Conservation (phyloP, 2,113 vertebrate genomes). For the Thymallus thymallus region DNA sequence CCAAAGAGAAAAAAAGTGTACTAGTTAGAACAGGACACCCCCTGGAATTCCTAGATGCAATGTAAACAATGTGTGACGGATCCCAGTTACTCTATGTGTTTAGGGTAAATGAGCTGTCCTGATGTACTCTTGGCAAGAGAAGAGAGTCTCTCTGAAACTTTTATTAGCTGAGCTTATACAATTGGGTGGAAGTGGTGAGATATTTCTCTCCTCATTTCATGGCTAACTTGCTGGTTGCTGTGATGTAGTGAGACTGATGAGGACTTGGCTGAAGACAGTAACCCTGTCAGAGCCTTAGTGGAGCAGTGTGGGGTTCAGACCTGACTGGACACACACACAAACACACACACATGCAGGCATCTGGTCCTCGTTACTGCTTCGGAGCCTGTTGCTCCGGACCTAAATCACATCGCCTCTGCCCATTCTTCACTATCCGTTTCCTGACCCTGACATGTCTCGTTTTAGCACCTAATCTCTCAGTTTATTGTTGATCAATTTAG, state of each 20-base stretch:
- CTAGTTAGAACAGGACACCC: no score
- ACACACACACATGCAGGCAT: conserved; percentile 35
- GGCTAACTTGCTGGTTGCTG: not conserved
- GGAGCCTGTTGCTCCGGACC: conserved; percentile 14
- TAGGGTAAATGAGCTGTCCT: no score
- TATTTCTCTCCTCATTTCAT: not conserved
- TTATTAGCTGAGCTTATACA: no score
- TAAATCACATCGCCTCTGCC: conserved; percentile 40
- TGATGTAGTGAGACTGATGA: conserved; percentile 18
- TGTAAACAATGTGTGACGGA: no score
- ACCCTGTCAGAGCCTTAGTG: conserved; percentile 42
- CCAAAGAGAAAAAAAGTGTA: no score
- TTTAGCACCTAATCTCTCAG: conserved; percentile 38
- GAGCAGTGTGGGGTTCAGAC: conserved; percentile 9
- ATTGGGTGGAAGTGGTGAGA: not conserved
- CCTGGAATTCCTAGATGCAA: no score
- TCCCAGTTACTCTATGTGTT: no score
- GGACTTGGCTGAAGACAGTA: conserved; percentile 27
- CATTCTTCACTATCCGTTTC: conserved; percentile 25
- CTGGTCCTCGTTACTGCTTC: conserved; percentile 49
- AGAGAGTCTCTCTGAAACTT: no score
- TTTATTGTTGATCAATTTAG: conserved; percentile 41
- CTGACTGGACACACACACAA: conserved; percentile 9
- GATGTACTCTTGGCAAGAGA: no score
- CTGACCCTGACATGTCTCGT: conserved; percentile 29